A percentile compares a stretch with the other conserved stretches of the same genome.
Evolutionary conservation across 1,140 invertebrate species (phyloP).

Genomic region (Euwallacea fornicatus): DNA sequence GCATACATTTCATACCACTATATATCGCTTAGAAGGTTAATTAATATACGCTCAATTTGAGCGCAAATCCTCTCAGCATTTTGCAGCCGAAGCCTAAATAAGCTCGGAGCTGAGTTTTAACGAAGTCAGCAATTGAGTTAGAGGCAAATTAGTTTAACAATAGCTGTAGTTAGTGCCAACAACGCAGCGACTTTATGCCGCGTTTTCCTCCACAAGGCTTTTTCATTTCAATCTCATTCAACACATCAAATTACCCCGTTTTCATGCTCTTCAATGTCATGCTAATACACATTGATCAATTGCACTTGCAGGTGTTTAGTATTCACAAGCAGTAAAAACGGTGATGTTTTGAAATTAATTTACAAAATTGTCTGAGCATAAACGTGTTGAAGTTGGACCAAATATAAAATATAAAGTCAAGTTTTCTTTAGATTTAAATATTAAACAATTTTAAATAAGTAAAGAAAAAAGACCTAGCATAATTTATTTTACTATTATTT

Average conservation of each 20-base stretch:
- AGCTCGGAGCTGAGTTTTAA: not conserved
- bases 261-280: not conserved
- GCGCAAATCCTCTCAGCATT: no score
- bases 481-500: no score
- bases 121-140: slow-evolving; percentile 18
- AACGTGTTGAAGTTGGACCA: no score
- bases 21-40: no score
- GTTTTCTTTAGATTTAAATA: no score
- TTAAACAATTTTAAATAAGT: no score
- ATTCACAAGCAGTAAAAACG: not conserved
- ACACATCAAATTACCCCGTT: not conserved
- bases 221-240: not conserved
- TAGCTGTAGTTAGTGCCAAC: slow-evolving; percentile 12
- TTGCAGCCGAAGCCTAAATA: no score
- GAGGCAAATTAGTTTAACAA: slow-evolving; percentile 21
- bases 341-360: not conserved
- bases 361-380: no score
- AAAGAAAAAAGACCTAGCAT: no score
- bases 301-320: not conserved
- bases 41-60: not conserved
- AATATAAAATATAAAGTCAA: no score
- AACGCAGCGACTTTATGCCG: slow-evolving; percentile 2
- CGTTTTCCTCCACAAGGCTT: slow-evolving; percentile 6
- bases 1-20: no score
- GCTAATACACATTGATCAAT: not conserved